Evolutionary conservation across 2,797 vertebrate genomes (phyloP), one percentile per base, ranked within the genome.

Genomic region (Gobio occitaniae): DNA sequence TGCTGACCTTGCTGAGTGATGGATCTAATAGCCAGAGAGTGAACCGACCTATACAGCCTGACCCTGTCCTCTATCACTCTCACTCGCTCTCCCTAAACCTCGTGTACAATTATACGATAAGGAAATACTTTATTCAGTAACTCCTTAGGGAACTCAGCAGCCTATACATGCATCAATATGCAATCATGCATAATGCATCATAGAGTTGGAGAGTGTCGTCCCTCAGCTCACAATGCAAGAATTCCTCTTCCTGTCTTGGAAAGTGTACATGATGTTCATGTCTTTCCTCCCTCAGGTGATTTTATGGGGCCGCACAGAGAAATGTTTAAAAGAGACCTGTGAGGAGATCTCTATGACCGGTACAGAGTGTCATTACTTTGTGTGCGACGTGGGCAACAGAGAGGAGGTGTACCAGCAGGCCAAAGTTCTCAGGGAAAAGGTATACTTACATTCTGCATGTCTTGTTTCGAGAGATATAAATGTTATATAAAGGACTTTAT

Each of bases 301-400:
- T 92, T 91, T 99, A 83, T 99, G 98, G 98, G 98, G 98, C 68
- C 95, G 98, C 75, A 99, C 98, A 0, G 98, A 99, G 91, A 98
- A 96, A 76, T 98, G 97, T 89, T 96, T 99, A 76, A 97, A 96
- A 91, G 98, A 99, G 91, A 96, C 98, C 0, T 93, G 93, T 0
- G 97, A 98, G 83, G 98, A 98, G 92, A 97, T 99, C 86, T 92
- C 92, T 78, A 92, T 93, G 89, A 95, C 96, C 89, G 98, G 98
- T 80, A 96, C 97, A 0, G 98, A 99, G 90, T 99, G 98, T 90
- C 95, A 98, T 90, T 99, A 99, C 91, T 98, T 99, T 91, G 88
- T 99, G 84, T 99, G 98, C 0, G 98, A 99, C 0, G 98, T 99
- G 44, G 98, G 97, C 68, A 99, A 98, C 86, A 93, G 97, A 36